phyloP scores from a whole-genome alignment of 2,888 invertebrate species.

The Ethmia dodecea region DNA sequence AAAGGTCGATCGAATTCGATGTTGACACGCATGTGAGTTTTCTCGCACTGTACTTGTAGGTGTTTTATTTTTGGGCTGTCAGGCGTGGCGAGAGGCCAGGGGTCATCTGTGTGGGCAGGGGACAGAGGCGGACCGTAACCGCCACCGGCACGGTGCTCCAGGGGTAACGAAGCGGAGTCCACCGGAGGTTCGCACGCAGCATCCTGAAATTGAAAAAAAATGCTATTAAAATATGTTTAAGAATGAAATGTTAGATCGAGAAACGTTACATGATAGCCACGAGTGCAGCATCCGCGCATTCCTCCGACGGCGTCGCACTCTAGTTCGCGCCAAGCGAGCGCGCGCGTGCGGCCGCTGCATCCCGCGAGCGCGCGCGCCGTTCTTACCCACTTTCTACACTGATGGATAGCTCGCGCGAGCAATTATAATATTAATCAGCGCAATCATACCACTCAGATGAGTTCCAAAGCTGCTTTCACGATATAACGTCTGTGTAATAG shows the following conservation, averaged over 20 bases:
- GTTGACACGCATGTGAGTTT: conserved; percentile 96
- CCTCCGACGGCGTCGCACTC: conserved; percentile 59
- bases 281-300: too few species aligned
- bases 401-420: conserved; percentile 68
- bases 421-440: conserved; percentile 77
- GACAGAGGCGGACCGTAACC: conserved; percentile 85
- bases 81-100: conserved; percentile 92
- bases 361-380: conserved; percentile 40
- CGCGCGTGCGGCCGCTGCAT: conserved; percentile 28
- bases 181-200: conserved; percentile 87
- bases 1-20: conserved; percentile 97
- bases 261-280: too few species aligned
- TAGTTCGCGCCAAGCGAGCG: conserved; percentile 56
- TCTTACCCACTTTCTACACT: conserved; percentile 75
- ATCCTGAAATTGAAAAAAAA: conserved; percentile 76
- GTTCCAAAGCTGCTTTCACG: conserved; percentile 60
- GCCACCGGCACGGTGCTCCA: conserved; percentile 88
- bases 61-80: conserved; percentile 96
- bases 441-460: conserved; percentile 62
- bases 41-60: conserved; percentile 95
- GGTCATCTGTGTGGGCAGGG: conserved; percentile 82
- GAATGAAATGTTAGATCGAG: too few species aligned
- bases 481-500: conserved; percentile 20
- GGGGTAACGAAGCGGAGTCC: conserved; percentile 88
- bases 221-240: too few species aligned